Conservation (phyloP, 2,113 vertebrate species). For the Zosterops pallidus region DNA sequence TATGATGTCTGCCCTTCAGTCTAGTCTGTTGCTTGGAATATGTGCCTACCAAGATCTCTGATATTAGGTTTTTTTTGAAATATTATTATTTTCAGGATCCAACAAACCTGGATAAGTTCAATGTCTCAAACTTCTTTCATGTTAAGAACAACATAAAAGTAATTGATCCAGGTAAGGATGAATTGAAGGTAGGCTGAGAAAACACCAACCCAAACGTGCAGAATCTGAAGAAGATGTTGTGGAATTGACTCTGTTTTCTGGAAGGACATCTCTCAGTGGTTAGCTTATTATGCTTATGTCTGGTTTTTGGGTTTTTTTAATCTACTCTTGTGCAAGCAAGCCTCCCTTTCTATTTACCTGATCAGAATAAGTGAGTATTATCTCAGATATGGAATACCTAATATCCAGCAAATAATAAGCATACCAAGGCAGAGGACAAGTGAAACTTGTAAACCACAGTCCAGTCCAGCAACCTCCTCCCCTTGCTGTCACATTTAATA, state of each 20-base stretch:
- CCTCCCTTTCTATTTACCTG: neutral
- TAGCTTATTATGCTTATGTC: neutral
- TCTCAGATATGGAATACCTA: neutral
- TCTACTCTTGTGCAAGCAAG: neutral
- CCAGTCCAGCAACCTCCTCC: neutral
- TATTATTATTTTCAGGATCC: constrained; percentile 81
- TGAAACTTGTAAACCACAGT: neutral
- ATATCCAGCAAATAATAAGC: neutral
- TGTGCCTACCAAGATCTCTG: neutral
- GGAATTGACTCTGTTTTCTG: neutral
- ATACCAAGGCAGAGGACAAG: neutral
- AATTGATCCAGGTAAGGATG: constrained; percentile 86
- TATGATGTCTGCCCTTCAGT: neutral
- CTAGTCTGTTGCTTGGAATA: neutral
- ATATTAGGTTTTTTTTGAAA: neutral
- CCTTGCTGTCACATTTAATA: neutral
- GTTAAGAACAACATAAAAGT: constrained; percentile 95
- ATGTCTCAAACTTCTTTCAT: constrained; percentile 93
- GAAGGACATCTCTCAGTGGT: neutral
- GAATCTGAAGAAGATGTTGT: neutral
- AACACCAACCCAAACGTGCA: neutral
- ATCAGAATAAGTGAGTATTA: neutral
- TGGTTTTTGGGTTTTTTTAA: neutral
- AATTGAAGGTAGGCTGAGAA: neutral
- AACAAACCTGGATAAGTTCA: constrained; percentile 96